Evolutionary conservation across 2,113 vertebrate species (phyloP).

Genomic region (Seriola aureovittata): DNA sequence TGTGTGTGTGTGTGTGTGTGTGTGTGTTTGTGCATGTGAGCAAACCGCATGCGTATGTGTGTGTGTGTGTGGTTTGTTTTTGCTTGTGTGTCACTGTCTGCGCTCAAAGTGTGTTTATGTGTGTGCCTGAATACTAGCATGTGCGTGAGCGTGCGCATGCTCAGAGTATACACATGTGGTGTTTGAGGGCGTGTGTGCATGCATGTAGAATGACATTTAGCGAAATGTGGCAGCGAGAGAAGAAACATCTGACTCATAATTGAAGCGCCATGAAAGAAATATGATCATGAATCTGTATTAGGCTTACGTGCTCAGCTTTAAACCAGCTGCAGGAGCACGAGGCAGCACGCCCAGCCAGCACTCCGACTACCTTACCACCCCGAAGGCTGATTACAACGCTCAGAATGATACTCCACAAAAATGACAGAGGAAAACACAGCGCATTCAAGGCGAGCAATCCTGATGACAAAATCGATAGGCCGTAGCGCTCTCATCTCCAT

Average conservation of each 20-base stretch:
- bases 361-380: slow-evolving; percentile 50
- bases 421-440: slow-evolving; percentile 56
- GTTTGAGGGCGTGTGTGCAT: slow-evolving; percentile 62
- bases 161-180: slow-evolving; percentile 11
- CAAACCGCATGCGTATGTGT: neutral
- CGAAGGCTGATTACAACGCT: slow-evolving; percentile 64
- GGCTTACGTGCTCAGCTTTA: slow-evolving; percentile 64
- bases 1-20: slow-evolving; percentile 6
- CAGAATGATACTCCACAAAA: slow-evolving; percentile 62
- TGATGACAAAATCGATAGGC: slow-evolving; percentile 75
- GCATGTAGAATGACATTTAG: slow-evolving; percentile 81
- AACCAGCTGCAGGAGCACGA: slow-evolving; percentile 43
- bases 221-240: slow-evolving; percentile 67
- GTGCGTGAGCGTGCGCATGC: slow-evolving; percentile 17
- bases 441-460: slow-evolving; percentile 56
- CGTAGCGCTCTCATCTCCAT: slow-evolving; percentile 64
- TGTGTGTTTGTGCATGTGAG: neutral
- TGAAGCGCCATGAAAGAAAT: slow-evolving; percentile 83
- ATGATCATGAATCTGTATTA: slow-evolving; percentile 76
- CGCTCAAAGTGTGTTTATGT: slow-evolving; percentile 12
- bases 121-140: neutral
- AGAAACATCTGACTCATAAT: slow-evolving; percentile 84
- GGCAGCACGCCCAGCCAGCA: slow-evolving; percentile 33
- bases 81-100: slow-evolving; percentile 13
- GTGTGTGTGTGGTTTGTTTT: slow-evolving; percentile 30